Base-by-base conservation (phyloP, 2,888 invertebrate species). In the Argyresthia goedartella region DNA sequence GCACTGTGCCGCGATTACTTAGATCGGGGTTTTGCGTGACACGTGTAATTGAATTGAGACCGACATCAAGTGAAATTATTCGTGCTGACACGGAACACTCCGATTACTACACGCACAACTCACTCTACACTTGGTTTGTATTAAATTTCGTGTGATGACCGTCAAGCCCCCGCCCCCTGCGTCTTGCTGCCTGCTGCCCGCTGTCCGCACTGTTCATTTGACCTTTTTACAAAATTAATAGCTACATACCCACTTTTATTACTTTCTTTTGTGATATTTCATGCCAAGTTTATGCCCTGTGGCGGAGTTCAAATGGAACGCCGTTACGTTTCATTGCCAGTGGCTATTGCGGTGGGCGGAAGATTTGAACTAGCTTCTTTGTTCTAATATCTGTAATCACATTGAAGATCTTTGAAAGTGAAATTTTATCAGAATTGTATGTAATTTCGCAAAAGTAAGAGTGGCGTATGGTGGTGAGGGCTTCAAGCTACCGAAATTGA, bases 21-120 rank as follows among this genome's bases (percentile, higher is more conserved):
- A 44, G 52, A 41, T 52, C 41, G 50, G 15, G 15, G 53, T 59
- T 75, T 48, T 62, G 75, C 73, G 73, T 75, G 73, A 68, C 67
- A 63, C 65, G 60, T 67, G 65, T 76, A 76, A 77, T 76, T 73
- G 69, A 73, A 76, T 78, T 69, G 69, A 71, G 71, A 69, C 67
- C 65, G 61, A 67, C 68, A 70, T 72, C 69, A 68, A 71, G 67
- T 70, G 64, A 63, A 68, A 71, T 70, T 73, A 71, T 67, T 68
- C 60, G 34, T 61, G 61, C 65, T 63, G 69, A 69, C 73, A 74
- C 69, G 72, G 66, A 72, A 73, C 67, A 61, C 57, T 56, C 59
- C 65, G 68, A 73, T 73, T 73, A 71, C 58, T 58, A 57, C 63
- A 63, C 64, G 62, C 62, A 65, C 59, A 55, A 49, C 49, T 25